Conservation (phyloP, 2,888 invertebrate genomes). For the Drosophila melanosoma region DNA sequence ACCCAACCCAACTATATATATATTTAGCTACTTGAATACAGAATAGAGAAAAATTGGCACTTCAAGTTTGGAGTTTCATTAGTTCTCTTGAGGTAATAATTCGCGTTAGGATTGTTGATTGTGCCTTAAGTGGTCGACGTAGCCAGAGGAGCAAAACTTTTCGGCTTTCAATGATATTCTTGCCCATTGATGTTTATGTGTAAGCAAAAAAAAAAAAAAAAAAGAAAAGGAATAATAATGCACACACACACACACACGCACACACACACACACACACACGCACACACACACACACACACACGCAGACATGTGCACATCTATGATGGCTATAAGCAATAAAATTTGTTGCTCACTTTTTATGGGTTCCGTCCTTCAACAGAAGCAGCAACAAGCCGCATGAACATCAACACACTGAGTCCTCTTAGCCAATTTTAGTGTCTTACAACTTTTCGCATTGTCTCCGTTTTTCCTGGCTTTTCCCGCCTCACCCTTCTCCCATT, state of each 20-base stretch:
- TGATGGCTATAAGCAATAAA: conserved; percentile 68
- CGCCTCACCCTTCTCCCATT: conserved; percentile 8
- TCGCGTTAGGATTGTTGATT: not conserved
- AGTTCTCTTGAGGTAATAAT: not conserved
- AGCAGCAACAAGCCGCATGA: conserved; percentile 42
- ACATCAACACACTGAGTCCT: conserved; percentile 66
- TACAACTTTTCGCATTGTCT: conserved; percentile 77
- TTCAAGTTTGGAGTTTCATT: not conserved
- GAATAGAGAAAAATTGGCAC: not conserved
- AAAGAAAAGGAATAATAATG: not conserved
- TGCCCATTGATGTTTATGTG: too few species aligned
- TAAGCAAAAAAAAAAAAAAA: too few species aligned
- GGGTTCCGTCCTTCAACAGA: conserved; percentile 65
- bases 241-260: conserved; percentile 23
- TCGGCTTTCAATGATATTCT: not conserved
- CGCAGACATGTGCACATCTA: not conserved
- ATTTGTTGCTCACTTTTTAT: conserved; percentile 78
- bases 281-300: conserved; percentile 8
- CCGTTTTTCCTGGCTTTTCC: conserved; percentile 65
- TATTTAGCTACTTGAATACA: not conserved
- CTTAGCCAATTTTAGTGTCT: conserved; percentile 77
- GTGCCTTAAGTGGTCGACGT: not conserved
- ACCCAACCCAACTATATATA: too few species aligned
- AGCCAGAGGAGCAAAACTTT: not conserved
- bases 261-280: not conserved